Evolutionary conservation across 2,888 invertebrate genomes (phyloP).

Genomic region (Athalia rosae): DNA sequence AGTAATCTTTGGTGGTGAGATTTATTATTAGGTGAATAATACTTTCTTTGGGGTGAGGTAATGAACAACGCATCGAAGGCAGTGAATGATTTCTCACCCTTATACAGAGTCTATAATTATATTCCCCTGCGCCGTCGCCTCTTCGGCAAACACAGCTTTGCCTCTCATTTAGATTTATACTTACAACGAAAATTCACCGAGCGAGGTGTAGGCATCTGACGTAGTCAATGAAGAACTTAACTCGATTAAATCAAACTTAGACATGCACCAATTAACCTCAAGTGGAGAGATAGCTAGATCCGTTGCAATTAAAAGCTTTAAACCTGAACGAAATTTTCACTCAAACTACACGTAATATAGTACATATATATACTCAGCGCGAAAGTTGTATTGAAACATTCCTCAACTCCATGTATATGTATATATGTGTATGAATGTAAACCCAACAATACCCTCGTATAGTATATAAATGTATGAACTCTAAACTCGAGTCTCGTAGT

Average conservation of each 20-base stretch:
- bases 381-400: too few species aligned
- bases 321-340: not conserved
- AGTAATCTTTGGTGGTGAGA: slow-evolving; percentile 3
- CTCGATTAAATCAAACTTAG: slow-evolving; percentile 25
- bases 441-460: too few species aligned
- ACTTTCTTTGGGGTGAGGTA: not conserved
- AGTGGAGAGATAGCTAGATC: not conserved
- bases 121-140: slow-evolving; percentile 2
- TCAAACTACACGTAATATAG: too few species aligned
- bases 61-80: not conserved
- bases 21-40: slow-evolving; percentile 3
- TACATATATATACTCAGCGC: too few species aligned
- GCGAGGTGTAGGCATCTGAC: slow-evolving; percentile 16
- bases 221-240: slow-evolving; percentile 33
- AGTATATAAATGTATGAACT: too few species aligned
- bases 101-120: slow-evolving; percentile 9
- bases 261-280: slow-evolving; percentile 25
- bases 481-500: too few species aligned
- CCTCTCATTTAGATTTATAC: slow-evolving; percentile 14
- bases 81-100: not conserved
- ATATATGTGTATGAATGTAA: too few species aligned
- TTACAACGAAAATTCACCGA: slow-evolving; percentile 19
- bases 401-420: too few species aligned
- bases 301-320: not conserved
- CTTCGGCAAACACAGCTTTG: slow-evolving; percentile 17